Evolutionary conservation across 2,113 vertebrate species (phyloP), one percentile per base, ranked within the genome.

Genomic region (Sporophila hypoxantha): DNA sequence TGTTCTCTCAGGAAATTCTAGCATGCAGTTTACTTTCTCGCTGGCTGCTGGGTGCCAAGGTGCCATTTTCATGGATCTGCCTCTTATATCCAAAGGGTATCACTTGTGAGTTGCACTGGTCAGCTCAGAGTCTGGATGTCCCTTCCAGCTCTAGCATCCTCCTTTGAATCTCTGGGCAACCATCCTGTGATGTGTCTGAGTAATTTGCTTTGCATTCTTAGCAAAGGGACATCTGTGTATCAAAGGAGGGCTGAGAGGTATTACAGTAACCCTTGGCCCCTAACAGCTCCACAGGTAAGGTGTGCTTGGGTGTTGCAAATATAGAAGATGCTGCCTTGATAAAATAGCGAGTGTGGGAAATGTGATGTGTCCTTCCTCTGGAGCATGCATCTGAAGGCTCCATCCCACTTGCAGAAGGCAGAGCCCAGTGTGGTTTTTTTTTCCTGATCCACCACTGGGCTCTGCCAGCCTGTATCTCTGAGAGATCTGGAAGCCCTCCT

Each of bases 301-400:
- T 41, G 42, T 59, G 61, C 57, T 69, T 10, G 19, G 62, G 53
- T 7, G 1, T 53, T 83, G 53, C 66, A 71, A 49, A 36, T 25
- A 12, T 0, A 47, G 64, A 56, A 70, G 34, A 12, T 19, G 23
- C 19, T 42, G 16, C 22, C 46, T 70, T 78, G 6, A 29, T 39
- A 10, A 49, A 69, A n/a, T 0, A 66, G 10, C 11, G 39, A 39
- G 6, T 27, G 2, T 9, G 23, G 37, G 69, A 37, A 55, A 53
- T 5, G 60, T 29, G 47, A 6, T 41, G 44, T 32, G 14, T 68
- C 34, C 57, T 46, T 73, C 44, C 68, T 53, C n/a, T 67, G 67
- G 41, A 7, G 39, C 42, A 4, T 4, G 4, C 2, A 0, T 29
- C 49, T 0, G 0, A 8, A 57, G 32, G 42, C 21, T 86, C 52